Evolutionary conservation across 1,140 invertebrate species (phyloP).

Genomic region (Drosophila willistoni): DNA sequence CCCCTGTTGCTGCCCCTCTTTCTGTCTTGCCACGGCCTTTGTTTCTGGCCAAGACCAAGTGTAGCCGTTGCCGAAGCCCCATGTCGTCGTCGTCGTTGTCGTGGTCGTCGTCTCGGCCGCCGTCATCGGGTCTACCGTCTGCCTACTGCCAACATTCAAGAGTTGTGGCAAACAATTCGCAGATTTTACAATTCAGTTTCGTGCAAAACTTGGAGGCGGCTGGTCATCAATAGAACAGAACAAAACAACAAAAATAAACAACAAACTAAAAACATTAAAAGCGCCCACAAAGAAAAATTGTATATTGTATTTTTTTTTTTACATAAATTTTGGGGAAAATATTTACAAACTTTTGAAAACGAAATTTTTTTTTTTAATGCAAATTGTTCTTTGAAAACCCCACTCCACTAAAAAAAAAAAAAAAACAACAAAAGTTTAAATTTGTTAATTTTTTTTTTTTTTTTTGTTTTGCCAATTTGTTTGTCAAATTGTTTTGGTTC

Average conservation of each 20-base stretch:
- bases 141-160: conserved; percentile 15
- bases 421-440: background rate
- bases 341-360: conserved; percentile 12
- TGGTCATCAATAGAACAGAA: conserved; percentile 56
- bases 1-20: background rate
- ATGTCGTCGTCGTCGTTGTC: conserved; percentile 16
- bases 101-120: conserved; percentile 21
- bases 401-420: no score
- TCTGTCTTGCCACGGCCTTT: conserved; percentile 13
- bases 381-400: background rate
- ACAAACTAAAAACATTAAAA: conserved; percentile 27
- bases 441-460: background rate
- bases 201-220: conserved; percentile 76
- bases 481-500: conserved; percentile 11
- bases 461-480: no score
- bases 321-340: conserved; percentile 31
- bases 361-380: background rate
- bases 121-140: conserved; percentile 24
- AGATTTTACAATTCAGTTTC: conserved; percentile 78
- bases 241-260: background rate
- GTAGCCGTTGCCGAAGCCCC: conserved; percentile 6
- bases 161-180: conserved; percentile 59
- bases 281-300: conserved; percentile 21
- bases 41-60: conserved; percentile 18
- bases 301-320: conserved; percentile 17